Evolutionary conservation across 2,113 vertebrate species (phyloP).

Genomic region (Anarhynchus alexandrinus): DNA sequence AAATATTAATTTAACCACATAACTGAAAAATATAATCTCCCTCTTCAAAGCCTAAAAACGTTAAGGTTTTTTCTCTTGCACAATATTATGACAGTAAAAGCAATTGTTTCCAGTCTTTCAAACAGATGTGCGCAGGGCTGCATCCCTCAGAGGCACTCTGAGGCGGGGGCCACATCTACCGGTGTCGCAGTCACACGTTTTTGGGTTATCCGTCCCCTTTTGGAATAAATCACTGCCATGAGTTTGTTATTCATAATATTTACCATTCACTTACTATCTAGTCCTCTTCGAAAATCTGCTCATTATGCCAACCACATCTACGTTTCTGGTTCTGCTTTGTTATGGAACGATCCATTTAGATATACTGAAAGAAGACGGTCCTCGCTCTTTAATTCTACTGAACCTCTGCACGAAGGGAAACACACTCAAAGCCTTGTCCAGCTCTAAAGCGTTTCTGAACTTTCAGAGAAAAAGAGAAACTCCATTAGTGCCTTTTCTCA

Average conservation of each 20-base stretch:
- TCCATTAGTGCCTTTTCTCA: neutral
- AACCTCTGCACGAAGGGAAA: neutral
- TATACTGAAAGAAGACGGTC: neutral
- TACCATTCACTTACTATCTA: neutral
- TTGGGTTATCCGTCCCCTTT: neutral
- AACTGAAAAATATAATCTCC: neutral
- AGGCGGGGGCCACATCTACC: neutral
- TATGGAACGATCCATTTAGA: neutral
- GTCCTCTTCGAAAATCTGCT: neutral
- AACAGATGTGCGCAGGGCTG: neutral
- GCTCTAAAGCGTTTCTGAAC: neutral
- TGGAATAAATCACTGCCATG: neutral
- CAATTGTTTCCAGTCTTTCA: neutral
- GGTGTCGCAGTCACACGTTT: neutral
- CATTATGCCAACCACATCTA: neutral
- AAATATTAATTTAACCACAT: neutral
- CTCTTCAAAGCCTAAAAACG: neutral
- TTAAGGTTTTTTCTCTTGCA: neutral
- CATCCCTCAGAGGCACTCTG: neutral
- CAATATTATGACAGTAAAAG: neutral
- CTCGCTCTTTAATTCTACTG: neutral
- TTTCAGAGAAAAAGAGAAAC: neutral
- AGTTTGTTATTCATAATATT: neutral
- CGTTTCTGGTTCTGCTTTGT: neutral
- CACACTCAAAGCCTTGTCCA: neutral